A percentile compares a stretch with the other conserved stretches of the same genome.
Evolutionary conservation across 2,113 vertebrate genomes (phyloP).

Genomic region (Opisthocomus hoazin): DNA sequence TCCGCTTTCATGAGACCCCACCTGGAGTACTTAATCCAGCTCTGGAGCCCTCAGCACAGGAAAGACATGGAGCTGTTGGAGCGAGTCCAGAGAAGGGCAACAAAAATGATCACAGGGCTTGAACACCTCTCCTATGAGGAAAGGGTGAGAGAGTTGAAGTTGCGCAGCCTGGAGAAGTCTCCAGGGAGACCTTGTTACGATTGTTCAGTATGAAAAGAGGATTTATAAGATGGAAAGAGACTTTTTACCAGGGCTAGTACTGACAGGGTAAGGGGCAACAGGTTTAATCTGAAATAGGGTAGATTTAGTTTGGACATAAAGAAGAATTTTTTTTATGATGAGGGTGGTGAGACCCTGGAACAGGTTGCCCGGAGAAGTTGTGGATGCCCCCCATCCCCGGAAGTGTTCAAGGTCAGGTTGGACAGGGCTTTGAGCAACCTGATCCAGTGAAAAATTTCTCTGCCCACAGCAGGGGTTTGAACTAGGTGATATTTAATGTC

Average conservation of each 20-base stretch:
- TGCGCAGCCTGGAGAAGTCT: neutral
- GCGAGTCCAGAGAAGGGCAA: neutral
- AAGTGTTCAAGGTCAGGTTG: neutral
- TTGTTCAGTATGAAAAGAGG: neutral
- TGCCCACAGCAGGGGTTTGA: too few relatives aligned
- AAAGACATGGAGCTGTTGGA: neutral
- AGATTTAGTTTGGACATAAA: neutral
- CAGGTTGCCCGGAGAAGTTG: neutral
- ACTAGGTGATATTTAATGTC: neutral
- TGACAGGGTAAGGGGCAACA: neutral
- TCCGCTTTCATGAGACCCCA: neutral
- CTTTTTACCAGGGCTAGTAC: neutral
- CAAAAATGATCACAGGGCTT: too few relatives aligned
- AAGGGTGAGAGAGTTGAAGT: neutral
- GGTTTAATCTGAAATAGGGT: neutral
- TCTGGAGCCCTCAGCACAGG: neutral
- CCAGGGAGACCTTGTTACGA: neutral
- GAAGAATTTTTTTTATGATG: neutral
- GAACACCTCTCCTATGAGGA: neutral
- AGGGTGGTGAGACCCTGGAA: neutral
- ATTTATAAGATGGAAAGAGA: neutral
- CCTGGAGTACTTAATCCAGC: too few relatives aligned
- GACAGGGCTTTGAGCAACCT: neutral
- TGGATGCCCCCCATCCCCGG: too few relatives aligned
- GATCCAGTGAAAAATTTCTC: too few relatives aligned